These are phyloP conservation scores for Anoplophora glabripennis DNA, from an alignment of 1,140 invertebrate species.

Conservation along the genomic window DNA sequence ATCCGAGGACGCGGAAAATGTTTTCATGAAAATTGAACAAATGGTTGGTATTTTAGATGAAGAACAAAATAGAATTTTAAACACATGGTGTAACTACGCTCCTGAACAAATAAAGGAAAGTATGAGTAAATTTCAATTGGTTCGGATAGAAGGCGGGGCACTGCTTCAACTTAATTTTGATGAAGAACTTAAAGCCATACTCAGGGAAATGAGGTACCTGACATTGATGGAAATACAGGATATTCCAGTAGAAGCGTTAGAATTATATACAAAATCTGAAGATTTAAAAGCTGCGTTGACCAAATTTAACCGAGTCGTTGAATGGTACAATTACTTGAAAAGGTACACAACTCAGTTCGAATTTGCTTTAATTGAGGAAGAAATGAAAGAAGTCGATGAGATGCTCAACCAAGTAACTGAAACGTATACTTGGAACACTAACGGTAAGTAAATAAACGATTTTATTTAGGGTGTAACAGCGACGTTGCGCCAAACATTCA, in stretches of 20 bases:
- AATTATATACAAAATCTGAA: conserved; percentile 56
- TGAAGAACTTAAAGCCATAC: conserved; percentile 51
- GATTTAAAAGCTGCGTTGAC: conserved; percentile 51
- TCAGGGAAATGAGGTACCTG: conserved; percentile 65
- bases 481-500: too few species aligned
- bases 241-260: conserved; percentile 55
- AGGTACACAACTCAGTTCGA: conserved; percentile 64
- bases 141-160: conserved; percentile 29
- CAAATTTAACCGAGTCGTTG: conserved; percentile 53
- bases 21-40: conserved; percentile 46
- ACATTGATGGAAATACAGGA: conserved; percentile 55
- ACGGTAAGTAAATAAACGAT: conserved; percentile 59
- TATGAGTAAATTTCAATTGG: conserved; percentile 47
- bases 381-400: conserved; percentile 62
- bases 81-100: conserved; percentile 46
- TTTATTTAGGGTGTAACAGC: too few species aligned
- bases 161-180: conserved; percentile 51
- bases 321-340: conserved; percentile 68
- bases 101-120: conserved; percentile 44
- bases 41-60: conserved; percentile 44
- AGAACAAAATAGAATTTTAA: conserved; percentile 43
- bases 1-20: conserved; percentile 37
- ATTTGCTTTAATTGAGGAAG: conserved; percentile 63
- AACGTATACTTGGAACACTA: conserved; percentile 65
- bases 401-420: conserved; percentile 61